Evolutionary conservation across 2,797 vertebrate species (phyloP), one percentile per base, ranked within the genome.

Genomic region (Amblyopsis hoosieri): DNA sequence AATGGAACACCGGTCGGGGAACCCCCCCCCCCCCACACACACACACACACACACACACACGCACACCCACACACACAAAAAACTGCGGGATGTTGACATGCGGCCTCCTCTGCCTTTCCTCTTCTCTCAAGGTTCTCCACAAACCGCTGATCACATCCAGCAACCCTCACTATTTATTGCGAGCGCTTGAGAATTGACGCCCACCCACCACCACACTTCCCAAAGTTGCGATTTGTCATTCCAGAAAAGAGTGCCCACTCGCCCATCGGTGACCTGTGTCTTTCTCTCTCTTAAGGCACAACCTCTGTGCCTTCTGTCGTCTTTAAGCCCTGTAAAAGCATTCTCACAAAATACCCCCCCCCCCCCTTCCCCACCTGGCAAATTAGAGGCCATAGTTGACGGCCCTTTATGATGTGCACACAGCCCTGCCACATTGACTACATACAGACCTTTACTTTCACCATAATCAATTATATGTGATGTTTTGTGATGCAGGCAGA

Each of bases 121-220:
- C 56, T 12, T 4, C 63, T 76, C 60, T 69, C 47, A 2, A 79
- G 74, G 69, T 74, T 83, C 58, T 70, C 66, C 81, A 80, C 62
- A 52, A 76, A 66, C 66, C 62, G 56, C 68, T 73, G 49, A 66
- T 75, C 73, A 72, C 64, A 74, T 75, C 77, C 67, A 57, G 80
- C 65, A 59, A 69, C 72, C 76, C 74, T 83, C 71, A 85, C 80
- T 90, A 91, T 89, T 91, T 91, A 92, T 92, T 90, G 84, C 82
- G 82, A 86, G 69, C 45, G 80, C 84, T 88, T 78, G 60, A 80
- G 67, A 77, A 64, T 76, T 52, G 66, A 85, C 63, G 55, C 75
- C 76, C 75, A 73, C 64, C 52, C 13, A 52, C 4, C 54, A 55
- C 14, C 79, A 73, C 66, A 69, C 74, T 71, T 71, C 76, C 75